Conservation (phyloP, 2,797 vertebrate species). For the Sylvia borin region DNA sequence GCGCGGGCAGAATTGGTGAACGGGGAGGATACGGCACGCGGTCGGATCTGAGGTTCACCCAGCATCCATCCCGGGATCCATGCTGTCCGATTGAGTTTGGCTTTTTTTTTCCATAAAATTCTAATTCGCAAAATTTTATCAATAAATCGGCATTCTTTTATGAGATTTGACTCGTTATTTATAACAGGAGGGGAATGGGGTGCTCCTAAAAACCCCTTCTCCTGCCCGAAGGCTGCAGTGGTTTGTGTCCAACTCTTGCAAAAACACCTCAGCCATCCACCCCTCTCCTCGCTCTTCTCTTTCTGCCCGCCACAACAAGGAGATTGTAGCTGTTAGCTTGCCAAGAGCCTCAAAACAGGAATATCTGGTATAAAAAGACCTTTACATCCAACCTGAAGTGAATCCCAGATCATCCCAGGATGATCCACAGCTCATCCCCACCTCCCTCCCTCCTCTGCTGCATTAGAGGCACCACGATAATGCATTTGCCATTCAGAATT, state of each 20-base stretch:
- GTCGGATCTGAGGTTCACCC: no score
- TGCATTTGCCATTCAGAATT: accelerated
- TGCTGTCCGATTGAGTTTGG: no score
- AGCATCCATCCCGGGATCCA: no score
- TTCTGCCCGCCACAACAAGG: not conserved
- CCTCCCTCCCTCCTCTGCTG: not conserved
- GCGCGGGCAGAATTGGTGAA: no score
- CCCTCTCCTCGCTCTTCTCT: not conserved
- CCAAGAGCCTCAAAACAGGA: not conserved
- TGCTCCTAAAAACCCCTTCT: not conserved
- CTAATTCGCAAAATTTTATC: no score
- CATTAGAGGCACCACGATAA: not conserved
- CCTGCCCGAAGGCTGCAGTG: accelerated
- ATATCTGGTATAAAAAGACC: not conserved
- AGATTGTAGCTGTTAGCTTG: not conserved
- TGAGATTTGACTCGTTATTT: no score
- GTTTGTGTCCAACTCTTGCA: not conserved
- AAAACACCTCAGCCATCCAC: not conserved
- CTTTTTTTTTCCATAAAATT: no score
- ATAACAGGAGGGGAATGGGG: not conserved
- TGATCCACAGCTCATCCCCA: not conserved
- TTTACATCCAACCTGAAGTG: not conserved
- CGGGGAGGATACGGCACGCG: no score
- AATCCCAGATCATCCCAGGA: not conserved
- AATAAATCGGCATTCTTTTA: no score